Percentiles rank a stretch among this genome's conserved stretches.
Evolutionary conservation across 2,797 vertebrate genomes (phyloP).

Genomic region (Acanthis flammea): DNA sequence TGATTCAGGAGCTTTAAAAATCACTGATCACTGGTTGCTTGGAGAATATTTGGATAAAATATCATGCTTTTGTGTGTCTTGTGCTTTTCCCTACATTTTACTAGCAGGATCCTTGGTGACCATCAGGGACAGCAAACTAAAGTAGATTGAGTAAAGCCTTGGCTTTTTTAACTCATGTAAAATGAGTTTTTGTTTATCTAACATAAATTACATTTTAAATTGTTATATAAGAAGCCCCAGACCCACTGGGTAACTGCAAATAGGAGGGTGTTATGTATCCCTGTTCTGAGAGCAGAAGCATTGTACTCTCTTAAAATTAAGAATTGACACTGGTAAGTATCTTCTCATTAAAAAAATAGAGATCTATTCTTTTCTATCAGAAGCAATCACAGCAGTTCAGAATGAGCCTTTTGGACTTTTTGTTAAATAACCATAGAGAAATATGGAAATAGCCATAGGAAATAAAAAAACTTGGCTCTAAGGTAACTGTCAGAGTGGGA

Average conservation of each 20-base stretch:
- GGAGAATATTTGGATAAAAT: background rate
- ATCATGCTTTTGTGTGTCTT: background rate
- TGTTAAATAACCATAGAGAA: background rate
- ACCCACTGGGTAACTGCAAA: background rate
- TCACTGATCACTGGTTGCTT: background rate
- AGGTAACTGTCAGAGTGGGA: background rate
- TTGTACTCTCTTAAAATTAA: background rate
- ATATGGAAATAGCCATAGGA: background rate
- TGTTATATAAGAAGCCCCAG: background rate
- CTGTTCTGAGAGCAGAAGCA: background rate
- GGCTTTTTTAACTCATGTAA: background rate
- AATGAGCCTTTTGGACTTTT: background rate
- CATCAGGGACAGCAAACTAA: background rate
- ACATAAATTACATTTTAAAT: background rate
- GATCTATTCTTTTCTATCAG: background rate
- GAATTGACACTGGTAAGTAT: background rate
- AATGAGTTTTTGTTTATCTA: background rate
- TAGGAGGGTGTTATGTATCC: accelerated
- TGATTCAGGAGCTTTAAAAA: background rate
- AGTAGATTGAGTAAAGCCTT: background rate
- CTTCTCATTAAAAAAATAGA: background rate
- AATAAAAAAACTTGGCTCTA: background rate
- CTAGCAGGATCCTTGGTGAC: background rate
- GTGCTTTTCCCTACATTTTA: background rate
- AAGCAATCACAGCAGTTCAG: background rate